Conservation (phyloP, 2,797 vertebrate genomes). For the Hyperoplus lanceolatus region DNA sequence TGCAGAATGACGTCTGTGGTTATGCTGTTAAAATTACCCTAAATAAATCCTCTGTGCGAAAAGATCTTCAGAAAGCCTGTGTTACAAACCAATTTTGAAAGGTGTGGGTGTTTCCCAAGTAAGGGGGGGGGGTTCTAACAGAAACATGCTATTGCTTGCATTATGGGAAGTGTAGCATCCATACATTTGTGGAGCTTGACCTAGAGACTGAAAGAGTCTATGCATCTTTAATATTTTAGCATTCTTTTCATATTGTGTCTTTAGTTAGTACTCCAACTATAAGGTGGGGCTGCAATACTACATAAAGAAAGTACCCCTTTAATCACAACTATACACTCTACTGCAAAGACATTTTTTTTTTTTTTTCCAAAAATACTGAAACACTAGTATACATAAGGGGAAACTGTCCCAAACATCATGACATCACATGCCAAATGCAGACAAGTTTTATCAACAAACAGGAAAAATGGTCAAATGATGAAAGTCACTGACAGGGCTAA, state of each 20-base stretch:
- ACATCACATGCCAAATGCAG: background rate
- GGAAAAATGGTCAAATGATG: background rate
- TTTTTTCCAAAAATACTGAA: constrained; percentile 17
- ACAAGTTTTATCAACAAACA: constrained; percentile 9
- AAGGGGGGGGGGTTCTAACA: background rate
- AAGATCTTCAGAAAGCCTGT: background rate
- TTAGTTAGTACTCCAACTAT: background rate
- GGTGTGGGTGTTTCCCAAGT: background rate
- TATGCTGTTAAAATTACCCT: background rate
- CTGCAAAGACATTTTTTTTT: background rate
- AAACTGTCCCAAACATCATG: background rate
- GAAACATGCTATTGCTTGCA: background rate
- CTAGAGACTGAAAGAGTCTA: background rate
- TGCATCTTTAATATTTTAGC: background rate
- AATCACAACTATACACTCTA: constrained; percentile 1
- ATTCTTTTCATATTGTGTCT: background rate
- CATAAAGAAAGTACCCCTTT: background rate
- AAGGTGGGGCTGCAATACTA: background rate
- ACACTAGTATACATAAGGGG: background rate
- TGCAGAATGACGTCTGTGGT: background rate
- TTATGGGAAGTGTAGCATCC: background rate
- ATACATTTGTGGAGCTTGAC: background rate
- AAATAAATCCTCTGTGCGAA: background rate
- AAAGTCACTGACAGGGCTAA: background rate
- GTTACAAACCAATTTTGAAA: background rate